phyloP scores from a whole-genome alignment of 2,797 vertebrate species.

The Fundulus diaphanus region DNA sequence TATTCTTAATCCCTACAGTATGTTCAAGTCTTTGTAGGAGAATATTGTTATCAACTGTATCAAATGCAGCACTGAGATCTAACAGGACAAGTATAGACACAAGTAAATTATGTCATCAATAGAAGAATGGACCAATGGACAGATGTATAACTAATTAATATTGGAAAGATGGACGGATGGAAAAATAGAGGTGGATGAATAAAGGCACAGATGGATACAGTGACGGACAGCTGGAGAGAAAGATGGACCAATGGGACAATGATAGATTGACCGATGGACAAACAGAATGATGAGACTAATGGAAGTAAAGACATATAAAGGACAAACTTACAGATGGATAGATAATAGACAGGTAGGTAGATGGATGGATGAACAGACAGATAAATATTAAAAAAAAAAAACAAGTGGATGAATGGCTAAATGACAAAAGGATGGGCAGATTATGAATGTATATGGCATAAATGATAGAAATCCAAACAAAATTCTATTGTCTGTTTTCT shows the following conservation, averaged over 20 bases:
- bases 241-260: too few relatives aligned
- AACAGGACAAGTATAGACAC: too few relatives aligned
- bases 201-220: too few relatives aligned
- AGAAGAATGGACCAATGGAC: too few relatives aligned
- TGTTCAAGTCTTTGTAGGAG: too few relatives aligned
- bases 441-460: neutral
- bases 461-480: neutral
- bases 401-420: neutral
- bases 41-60: too few relatives aligned
- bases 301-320: neutral
- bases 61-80: too few relatives aligned
- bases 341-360: neutral
- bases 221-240: too few relatives aligned
- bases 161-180: neutral
- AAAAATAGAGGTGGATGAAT: neutral
- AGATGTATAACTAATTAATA: neutral
- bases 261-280: too few relatives aligned
- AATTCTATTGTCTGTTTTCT: neutral
- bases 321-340: neutral
- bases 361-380: neutral
- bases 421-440: too few relatives aligned
- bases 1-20: too few relatives aligned
- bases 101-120: too few relatives aligned
- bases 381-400: neutral
- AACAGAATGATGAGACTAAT: neutral